Conservation (phyloP, 1,140 invertebrate genomes). For the Leptinotarsa defecta region DNA sequence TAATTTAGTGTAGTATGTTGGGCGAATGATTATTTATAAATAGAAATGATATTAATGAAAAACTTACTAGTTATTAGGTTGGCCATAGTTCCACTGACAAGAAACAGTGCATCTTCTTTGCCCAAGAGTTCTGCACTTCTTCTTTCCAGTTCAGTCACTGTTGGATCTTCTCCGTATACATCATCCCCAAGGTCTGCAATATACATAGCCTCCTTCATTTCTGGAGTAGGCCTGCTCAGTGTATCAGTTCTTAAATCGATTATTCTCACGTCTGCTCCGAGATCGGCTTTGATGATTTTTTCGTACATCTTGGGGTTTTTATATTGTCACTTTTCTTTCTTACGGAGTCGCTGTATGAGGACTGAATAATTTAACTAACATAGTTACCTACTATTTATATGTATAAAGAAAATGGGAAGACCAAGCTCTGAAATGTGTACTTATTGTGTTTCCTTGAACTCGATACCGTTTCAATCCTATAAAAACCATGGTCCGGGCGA, state of each 20-base stretch:
- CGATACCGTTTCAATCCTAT: no score
- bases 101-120: constrained; percentile 89
- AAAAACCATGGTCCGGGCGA: no score
- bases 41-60: no score
- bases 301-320: constrained; percentile 41
- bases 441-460: no score
- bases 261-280: constrained; percentile 38
- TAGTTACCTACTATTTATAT: no score
- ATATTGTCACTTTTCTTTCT: neutral
- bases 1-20: no score
- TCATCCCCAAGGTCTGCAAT: constrained; percentile 89
- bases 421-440: no score
- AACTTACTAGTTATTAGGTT: constrained; percentile 87
- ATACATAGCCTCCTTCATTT: constrained; percentile 87
- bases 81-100: constrained; percentile 92
- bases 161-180: constrained; percentile 91
- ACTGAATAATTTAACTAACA: no score
- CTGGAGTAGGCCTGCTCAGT: constrained; percentile 69
- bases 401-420: no score
- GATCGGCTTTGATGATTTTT: constrained; percentile 46
- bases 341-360: no score
- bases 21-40: no score
- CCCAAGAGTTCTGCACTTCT: constrained; percentile 77
- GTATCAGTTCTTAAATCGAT: constrained; percentile 60
- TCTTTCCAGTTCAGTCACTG: constrained; percentile 79